Conservation (phyloP, 2,113 vertebrate genomes). For the Scatophagus argus region DNA sequence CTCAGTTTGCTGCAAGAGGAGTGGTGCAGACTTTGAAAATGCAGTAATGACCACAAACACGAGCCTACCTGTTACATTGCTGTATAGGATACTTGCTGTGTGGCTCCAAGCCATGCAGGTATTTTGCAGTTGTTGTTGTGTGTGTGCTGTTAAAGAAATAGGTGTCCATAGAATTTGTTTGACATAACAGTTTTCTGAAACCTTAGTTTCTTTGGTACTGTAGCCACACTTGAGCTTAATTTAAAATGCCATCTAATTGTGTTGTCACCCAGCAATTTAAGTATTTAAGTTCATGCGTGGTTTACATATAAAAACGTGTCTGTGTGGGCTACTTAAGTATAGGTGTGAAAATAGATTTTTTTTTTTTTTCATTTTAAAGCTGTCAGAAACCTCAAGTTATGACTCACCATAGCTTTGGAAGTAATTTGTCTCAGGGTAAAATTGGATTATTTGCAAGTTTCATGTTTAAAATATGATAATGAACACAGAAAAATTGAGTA, state of each 20-base stretch:
- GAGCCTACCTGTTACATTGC: neutral
- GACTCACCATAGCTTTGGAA: neutral
- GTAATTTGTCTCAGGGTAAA: conserved; percentile 8
- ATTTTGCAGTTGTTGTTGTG: neutral
- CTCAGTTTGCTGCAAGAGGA: conserved; percentile 1
- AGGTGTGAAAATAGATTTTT: conserved; percentile 3
- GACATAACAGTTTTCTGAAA: neutral
- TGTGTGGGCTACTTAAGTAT: neutral
- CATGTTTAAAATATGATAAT: neutral
- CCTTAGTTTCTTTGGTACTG: neutral
- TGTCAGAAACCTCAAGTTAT: neutral
- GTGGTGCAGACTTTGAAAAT: conserved; percentile 9
- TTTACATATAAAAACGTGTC: neutral
- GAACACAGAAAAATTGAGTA: neutral
- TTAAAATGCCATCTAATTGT: conserved; percentile 1
- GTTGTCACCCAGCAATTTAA: neutral
- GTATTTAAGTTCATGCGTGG: neutral
- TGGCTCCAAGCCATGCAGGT: neutral
- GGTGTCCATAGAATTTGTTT: neutral
- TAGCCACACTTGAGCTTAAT: conserved; percentile 8
- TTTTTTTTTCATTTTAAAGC: neutral
- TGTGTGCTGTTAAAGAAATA: neutral
- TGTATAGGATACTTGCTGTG: neutral
- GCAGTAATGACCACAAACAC: neutral
- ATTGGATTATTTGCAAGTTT: neutral